Conservation (phyloP, 2,797 vertebrate genomes). For the Okamejei kenojei region DNA sequence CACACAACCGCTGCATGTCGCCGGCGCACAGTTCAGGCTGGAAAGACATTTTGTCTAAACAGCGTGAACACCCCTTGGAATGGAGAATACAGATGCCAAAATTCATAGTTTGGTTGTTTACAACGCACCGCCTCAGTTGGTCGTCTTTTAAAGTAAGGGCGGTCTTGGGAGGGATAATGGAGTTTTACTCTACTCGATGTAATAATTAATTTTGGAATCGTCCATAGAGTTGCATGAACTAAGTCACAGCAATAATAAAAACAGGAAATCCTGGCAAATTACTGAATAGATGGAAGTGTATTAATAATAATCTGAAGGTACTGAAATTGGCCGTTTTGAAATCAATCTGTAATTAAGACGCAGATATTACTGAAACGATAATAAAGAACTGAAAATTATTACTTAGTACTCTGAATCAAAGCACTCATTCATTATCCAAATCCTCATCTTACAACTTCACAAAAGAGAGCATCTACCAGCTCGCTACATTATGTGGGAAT, state of each 20-base stretch:
- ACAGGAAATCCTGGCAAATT: not conserved
- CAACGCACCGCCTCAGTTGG: not conserved
- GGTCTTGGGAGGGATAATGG: not conserved
- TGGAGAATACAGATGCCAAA: constrained; percentile 63
- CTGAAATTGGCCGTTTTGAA: not conserved
- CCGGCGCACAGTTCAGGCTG: constrained; percentile 76
- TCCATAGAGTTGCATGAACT: not conserved
- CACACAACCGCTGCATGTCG: constrained; percentile 74
- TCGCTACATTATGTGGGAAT: not conserved
- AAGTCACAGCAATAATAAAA: not conserved
- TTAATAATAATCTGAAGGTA: not conserved
- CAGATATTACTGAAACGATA: not conserved
- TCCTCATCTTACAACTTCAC: not conserved
- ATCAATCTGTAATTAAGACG: not conserved
- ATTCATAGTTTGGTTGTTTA: constrained; percentile 7
- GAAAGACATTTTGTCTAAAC: constrained; percentile 76
- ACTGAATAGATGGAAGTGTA: not conserved
- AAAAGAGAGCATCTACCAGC: not conserved
- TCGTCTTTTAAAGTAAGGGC: not conserved
- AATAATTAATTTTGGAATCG: not conserved
- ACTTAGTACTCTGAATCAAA: not conserved
- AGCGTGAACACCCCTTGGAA: constrained; percentile 95
- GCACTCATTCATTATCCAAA: not conserved
- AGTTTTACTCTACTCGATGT: not conserved
- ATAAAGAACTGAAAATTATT: not conserved